phyloP scores from a whole-genome alignment of 1,140 invertebrate species.

The Thaumatotibia leucotreta region DNA sequence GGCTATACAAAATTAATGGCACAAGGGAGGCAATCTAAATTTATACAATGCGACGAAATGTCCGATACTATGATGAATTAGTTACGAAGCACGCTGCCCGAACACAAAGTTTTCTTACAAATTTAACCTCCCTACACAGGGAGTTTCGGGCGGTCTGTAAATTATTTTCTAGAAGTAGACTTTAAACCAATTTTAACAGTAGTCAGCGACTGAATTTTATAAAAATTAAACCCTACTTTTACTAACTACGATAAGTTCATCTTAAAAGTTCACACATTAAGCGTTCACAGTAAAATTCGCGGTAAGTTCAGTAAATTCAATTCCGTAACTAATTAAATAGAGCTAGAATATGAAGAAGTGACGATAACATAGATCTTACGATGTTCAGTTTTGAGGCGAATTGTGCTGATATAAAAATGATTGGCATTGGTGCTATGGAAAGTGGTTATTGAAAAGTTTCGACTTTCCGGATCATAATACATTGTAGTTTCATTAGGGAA shows the following conservation, averaged over 20 bases:
- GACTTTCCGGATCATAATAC: conserved; percentile 40
- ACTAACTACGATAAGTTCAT: conserved; percentile 55
- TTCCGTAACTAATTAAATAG: conserved; percentile 52
- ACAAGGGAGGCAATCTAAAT: conserved; percentile 66
- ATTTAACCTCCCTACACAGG: conserved; percentile 41
- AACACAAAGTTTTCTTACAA: conserved; percentile 38
- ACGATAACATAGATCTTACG: conserved; percentile 54
- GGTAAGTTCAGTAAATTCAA: conserved; percentile 47
- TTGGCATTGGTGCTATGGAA: conserved; percentile 65
- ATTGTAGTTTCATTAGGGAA: conserved; percentile 47
- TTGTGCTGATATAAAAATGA: conserved; percentile 49
- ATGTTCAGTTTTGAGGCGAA: conserved; percentile 38
- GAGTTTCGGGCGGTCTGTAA: conserved; percentile 54
- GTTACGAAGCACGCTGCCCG: conserved; percentile 57
- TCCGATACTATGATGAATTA: conserved; percentile 45
- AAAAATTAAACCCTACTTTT: conserved; percentile 60
- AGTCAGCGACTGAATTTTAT: conserved; percentile 74
- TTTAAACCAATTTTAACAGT: conserved; percentile 60
- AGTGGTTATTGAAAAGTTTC: conserved; percentile 38
- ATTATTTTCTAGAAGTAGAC: conserved; percentile 68
- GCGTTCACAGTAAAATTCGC: conserved; percentile 42
- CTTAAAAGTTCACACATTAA: conserved; percentile 43
- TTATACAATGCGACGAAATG: conserved; percentile 40
- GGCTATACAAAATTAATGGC: conserved; percentile 66
- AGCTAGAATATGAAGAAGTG: conserved; percentile 52